Percentiles rank a stretch among this genome's conserved stretches.
These are phyloP conservation scores for Eciton burchellii DNA, from an alignment of 1,140 invertebrate species.

Conservation along the genomic window DNA sequence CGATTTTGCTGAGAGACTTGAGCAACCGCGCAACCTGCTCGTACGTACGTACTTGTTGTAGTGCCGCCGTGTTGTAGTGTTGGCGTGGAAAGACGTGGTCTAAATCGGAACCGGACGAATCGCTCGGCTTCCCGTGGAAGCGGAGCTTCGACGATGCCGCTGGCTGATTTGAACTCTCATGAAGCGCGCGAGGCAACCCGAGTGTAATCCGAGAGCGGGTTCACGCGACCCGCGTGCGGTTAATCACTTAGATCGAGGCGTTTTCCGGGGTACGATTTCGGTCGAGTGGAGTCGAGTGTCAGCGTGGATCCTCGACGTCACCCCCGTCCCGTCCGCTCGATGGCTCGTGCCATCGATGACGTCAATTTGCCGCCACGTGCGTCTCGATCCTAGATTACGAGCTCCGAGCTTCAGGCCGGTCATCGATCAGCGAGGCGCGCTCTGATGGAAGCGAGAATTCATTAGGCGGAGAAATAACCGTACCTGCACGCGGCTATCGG, in stretches of 20 bases:
- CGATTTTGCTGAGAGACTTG: no score
- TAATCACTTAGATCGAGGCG: conserved; percentile 64
- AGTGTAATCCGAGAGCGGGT: conserved; percentile 37
- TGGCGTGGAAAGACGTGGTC: no score
- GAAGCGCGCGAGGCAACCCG: background rate
- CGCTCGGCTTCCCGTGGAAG: background rate
- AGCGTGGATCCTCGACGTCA: conserved; percentile 75
- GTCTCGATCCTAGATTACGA: conserved; percentile 58
- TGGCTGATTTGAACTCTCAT: conserved; percentile 26
- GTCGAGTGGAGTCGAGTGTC: conserved; percentile 80
- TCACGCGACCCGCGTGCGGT: conserved; percentile 13
- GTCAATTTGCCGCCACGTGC: conserved; percentile 60
- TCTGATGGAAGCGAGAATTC: conserved; percentile 17
- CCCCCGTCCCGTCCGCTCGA: conserved; percentile 60
- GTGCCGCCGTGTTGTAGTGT: no score
- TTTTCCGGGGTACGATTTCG: conserved; percentile 63
- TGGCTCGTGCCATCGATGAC: conserved; percentile 43
- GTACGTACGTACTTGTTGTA: no score
- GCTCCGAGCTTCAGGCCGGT: conserved; percentile 33
- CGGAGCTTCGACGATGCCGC: background rate
- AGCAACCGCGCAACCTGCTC: no score
- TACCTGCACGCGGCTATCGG: background rate
- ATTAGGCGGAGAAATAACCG: conserved; percentile 29
- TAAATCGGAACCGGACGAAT: no score
- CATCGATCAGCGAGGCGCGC: conserved; percentile 7